Percentiles rank a stretch among this genome's conserved stretches.
Conservation (phyloP, 2,888 invertebrate genomes). For the Eupsilia transversa region DNA sequence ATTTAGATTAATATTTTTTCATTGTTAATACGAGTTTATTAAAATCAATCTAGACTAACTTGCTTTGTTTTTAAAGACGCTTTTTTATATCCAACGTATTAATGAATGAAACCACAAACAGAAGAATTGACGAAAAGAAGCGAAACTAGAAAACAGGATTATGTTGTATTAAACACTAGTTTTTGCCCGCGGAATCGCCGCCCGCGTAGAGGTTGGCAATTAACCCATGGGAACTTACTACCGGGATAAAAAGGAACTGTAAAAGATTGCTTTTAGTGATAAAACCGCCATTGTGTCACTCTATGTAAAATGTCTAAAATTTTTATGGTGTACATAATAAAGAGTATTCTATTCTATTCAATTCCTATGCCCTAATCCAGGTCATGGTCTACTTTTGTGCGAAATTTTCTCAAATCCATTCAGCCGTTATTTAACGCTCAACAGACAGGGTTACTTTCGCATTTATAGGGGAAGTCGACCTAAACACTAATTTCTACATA, state of each 20-base stretch:
- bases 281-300: no score
- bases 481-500: no score
- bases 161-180: background rate
- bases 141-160: background rate
- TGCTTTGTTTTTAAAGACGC: background rate
- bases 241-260: no score
- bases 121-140: background rate
- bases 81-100: background rate
- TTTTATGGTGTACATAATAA: no score
- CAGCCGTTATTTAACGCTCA: no score
- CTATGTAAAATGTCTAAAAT: no score
- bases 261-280: no score
- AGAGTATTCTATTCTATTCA: no score
- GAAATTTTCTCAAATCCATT: background rate
- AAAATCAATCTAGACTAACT: background rate
- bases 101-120: background rate
- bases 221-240: background rate
- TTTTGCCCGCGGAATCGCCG: background rate
- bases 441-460: background rate
- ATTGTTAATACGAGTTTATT: background rate
- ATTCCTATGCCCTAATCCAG: background rate
- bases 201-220: background rate
- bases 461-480: background rate
- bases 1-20: background rate
- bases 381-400: background rate